A percentile compares a stretch with the other conserved stretches of the same genome.
Conservation (phyloP, 2,888 invertebrate genomes). For the Phalera bucephala region DNA sequence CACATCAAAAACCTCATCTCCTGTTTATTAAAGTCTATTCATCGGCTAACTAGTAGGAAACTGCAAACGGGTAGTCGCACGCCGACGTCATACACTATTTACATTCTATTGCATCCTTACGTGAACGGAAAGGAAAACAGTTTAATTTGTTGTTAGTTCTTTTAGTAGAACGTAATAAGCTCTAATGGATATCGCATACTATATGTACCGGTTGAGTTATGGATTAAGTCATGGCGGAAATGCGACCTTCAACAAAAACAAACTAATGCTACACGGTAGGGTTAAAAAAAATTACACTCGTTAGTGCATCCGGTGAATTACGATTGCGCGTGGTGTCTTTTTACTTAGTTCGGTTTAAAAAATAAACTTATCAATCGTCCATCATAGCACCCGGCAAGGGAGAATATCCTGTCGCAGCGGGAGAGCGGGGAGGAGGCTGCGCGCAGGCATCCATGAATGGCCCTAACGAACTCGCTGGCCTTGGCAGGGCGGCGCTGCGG, state of each 20-base stretch:
- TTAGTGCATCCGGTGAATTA: slow-evolving; percentile 81
- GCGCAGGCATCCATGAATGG: slow-evolving; percentile 79
- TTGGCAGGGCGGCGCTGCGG: slow-evolving; percentile 66
- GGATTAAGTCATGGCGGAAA: slow-evolving; percentile 63
- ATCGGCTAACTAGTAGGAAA: slow-evolving; percentile 33
- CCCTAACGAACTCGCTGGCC: slow-evolving; percentile 79
- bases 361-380: slow-evolving; percentile 68
- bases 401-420: slow-evolving; percentile 71
- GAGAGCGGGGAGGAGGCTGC: slow-evolving; percentile 50
- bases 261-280: slow-evolving; percentile 56
- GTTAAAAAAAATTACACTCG: slow-evolving; percentile 74
- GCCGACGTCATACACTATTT: slow-evolving; percentile 17
- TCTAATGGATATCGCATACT: slow-evolving; percentile 33
- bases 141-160: slow-evolving; percentile 29
- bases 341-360: slow-evolving; percentile 63
- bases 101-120: slow-evolving; percentile 25
- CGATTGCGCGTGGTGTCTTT: slow-evolving; percentile 68
- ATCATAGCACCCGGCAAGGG: slow-evolving; percentile 66
- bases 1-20: slow-evolving; percentile 46
- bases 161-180: slow-evolving; percentile 40
- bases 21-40: slow-evolving; percentile 45
- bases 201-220: slow-evolving; percentile 40
- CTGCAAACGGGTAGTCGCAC: slow-evolving; percentile 28
- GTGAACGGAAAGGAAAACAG: slow-evolving; percentile 26
- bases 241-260: slow-evolving; percentile 62